Conservation (phyloP, 2,113 vertebrate species). For the Gobius niger region DNA sequence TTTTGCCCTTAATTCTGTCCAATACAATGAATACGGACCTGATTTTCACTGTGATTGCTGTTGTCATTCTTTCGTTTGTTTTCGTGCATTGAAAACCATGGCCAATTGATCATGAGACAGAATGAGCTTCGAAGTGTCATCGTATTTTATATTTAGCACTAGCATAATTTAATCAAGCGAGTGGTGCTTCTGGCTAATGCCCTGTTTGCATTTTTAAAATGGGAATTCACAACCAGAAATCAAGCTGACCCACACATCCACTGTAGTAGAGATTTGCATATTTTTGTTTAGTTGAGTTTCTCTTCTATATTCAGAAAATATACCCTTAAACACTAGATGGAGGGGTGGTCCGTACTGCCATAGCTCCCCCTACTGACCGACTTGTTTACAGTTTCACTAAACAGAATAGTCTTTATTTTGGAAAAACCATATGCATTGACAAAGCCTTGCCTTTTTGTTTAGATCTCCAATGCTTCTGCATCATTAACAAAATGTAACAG, state of each 20-base stretch:
- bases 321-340: too few relatives aligned
- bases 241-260: neutral
- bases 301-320: too few relatives aligned
- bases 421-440: too few relatives aligned
- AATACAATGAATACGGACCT: neutral
- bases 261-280: neutral
- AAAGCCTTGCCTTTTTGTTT: too few relatives aligned
- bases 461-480: too few relatives aligned
- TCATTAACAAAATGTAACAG: too few relatives aligned
- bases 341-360: too few relatives aligned
- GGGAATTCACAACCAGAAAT: neutral
- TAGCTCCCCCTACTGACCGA: too few relatives aligned
- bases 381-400: too few relatives aligned
- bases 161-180: neutral
- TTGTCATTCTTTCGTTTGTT: neutral
- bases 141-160: neutral
- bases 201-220: neutral
- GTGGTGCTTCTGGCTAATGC: neutral
- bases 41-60: constrained; percentile 6
- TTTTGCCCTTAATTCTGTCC: neutral
- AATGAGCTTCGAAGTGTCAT: neutral
- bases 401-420: too few relatives aligned
- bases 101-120: neutral
- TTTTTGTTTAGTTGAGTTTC: neutral
- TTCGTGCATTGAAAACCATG: neutral